Conservation (phyloP, 1,140 invertebrate species). For the Luehdorfia chinensis region DNA sequence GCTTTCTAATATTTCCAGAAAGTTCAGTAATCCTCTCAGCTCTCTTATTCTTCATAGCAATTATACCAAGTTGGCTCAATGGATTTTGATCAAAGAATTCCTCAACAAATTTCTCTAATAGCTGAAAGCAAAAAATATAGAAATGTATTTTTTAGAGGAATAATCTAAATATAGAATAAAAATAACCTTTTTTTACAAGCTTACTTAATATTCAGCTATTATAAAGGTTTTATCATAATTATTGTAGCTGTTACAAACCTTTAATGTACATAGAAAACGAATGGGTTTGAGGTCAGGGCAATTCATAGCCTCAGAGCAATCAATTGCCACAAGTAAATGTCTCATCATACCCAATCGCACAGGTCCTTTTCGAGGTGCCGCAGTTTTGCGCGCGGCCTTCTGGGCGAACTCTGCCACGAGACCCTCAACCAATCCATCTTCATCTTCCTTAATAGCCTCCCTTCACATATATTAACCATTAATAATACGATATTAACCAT, state of each 20-base stretch:
- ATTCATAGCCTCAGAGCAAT: conserved; percentile 95
- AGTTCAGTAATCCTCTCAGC: conserved; percentile 95
- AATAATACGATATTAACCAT: no score
- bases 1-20: conserved; percentile 90
- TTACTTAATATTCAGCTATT: no score
- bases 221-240: not conserved
- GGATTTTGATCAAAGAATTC: conserved; percentile 99
- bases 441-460: conserved; percentile 98
- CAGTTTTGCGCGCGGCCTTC: conserved; percentile 86
- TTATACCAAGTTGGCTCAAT: conserved; percentile 96
- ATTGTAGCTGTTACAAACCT: conserved; percentile 77
- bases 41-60: conserved; percentile 94
- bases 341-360: conserved; percentile 97
- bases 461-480: conserved; percentile 75
- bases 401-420: conserved; percentile 94
- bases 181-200: no score
- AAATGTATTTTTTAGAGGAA: no score
- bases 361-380: conserved; percentile 83
- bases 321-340: conserved; percentile 94
- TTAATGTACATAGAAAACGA: conserved; percentile 91
- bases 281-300: conserved; percentile 97
- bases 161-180: not conserved
- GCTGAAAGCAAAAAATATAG: conserved; percentile 78
- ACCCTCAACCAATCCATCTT: conserved; percentile 92
- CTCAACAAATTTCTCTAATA: conserved; percentile 95